Conservation (phyloP, 2,797 vertebrate species). For the Fundulus diaphanus region DNA sequence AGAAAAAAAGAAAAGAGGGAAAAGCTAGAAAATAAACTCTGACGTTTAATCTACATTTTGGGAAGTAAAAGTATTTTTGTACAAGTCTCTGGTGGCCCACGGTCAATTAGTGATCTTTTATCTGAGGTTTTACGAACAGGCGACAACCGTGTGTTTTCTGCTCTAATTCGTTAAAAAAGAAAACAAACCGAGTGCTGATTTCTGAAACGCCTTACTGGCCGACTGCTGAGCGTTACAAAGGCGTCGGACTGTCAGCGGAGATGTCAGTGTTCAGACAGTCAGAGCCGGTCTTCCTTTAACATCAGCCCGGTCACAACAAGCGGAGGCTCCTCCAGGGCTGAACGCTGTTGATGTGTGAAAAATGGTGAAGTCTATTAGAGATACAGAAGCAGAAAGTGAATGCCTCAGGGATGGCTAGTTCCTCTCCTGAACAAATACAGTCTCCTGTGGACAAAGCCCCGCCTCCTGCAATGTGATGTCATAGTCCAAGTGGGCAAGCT, state of each 20-base stretch:
- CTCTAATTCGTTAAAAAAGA: constrained; percentile 39
- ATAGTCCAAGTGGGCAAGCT: constrained; percentile 99
- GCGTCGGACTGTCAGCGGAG: constrained; percentile 55
- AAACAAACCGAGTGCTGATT: constrained; percentile 35
- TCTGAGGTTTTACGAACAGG: constrained; percentile 36
- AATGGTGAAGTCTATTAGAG: constrained; percentile 67
- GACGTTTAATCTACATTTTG: constrained; percentile 58
- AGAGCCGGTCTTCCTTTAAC: constrained; percentile 61
- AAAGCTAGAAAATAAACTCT: constrained; percentile 72
- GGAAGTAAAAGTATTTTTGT: constrained; percentile 56
- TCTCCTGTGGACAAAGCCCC: constrained; percentile 99
- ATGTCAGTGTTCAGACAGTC: constrained; percentile 56
- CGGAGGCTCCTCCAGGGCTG: constrained; percentile 46
- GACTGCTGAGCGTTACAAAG: constrained; percentile 56
- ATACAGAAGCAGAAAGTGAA: constrained; percentile 64
- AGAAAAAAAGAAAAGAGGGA: constrained; percentile 48
- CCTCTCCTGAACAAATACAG: constrained; percentile 99
- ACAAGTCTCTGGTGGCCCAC: constrained; percentile 50
- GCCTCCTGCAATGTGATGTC: constrained; percentile 98
- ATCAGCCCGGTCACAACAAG: constrained; percentile 56
- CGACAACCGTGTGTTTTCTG: constrained; percentile 50
- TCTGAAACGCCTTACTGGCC: constrained; percentile 67
- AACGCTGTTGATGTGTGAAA: constrained; percentile 54
- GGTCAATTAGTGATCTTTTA: constrained; percentile 37
- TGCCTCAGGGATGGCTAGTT: constrained; percentile 87